Evolutionary conservation across 2,113 vertebrate genomes (phyloP).

Genomic region (Coptodon rendalli): DNA sequence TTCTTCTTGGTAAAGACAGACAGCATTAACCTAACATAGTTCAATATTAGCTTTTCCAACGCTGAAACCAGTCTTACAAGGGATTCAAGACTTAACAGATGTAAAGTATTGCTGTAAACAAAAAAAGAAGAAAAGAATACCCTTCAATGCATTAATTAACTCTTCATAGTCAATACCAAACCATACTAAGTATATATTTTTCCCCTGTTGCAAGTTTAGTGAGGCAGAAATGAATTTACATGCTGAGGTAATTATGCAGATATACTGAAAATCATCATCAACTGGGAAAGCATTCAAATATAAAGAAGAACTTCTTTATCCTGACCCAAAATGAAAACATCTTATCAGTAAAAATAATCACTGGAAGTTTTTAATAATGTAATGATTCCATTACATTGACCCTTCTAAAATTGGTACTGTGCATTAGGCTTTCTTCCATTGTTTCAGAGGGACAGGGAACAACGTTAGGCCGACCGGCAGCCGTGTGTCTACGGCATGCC

Average conservation of each 20-base stretch:
- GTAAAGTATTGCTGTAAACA: neutral
- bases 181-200: neutral
- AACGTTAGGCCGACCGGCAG: neutral
- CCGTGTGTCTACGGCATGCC: neutral
- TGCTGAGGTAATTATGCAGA: neutral
- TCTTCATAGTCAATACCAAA: neutral
- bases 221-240: constrained; percentile 1
- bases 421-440: neutral
- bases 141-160: neutral
- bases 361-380: neutral
- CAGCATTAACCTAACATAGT: neutral
- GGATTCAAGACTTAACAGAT: neutral
- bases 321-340: neutral
- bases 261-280: neutral
- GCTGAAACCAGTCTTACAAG: neutral
- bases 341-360: neutral
- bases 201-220: neutral
- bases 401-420: neutral
- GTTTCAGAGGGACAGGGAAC: neutral
- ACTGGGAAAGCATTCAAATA: neutral
- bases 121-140: neutral
- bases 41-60: neutral
- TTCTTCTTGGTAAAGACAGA: neutral
- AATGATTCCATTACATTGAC: neutral
- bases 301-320: neutral